Evolutionary conservation across 2,888 invertebrate species (phyloP).

Genomic region (Globia sparganii): DNA sequence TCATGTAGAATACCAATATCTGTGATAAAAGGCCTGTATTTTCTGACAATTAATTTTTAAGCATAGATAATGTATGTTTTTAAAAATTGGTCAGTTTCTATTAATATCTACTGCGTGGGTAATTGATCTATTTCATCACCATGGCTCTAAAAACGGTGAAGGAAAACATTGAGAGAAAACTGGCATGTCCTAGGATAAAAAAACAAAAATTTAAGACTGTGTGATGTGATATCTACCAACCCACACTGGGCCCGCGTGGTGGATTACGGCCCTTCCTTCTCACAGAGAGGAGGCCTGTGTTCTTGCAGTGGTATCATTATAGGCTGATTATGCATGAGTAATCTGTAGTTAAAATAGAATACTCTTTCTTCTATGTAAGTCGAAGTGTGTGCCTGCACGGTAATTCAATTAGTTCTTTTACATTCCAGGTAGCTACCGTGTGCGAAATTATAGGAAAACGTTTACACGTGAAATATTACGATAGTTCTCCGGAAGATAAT

Average conservation of each 20-base stretch:
- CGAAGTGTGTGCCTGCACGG: neutral
- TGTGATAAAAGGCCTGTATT: neutral
- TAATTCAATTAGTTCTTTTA: conserved; percentile 6
- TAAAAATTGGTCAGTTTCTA: neutral
- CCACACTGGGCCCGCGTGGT: neutral
- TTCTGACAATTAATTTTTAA: neutral
- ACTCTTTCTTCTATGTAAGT: neutral
- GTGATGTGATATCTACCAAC: neutral
- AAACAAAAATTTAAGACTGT: neutral
- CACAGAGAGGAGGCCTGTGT: neutral
- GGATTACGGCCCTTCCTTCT: neutral
- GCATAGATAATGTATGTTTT: neutral
- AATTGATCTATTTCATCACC: conserved; percentile 6
- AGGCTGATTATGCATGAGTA: conserved; percentile 3
- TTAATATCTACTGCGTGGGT: neutral
- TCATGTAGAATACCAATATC: neutral
- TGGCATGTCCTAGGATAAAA: neutral
- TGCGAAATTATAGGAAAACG: conserved; percentile 97
- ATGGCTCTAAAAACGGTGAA: neutral
- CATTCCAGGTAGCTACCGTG: conserved; percentile 94
- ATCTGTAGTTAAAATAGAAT: neutral
- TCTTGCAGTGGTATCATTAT: neutral
- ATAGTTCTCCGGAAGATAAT: conserved; percentile 94
- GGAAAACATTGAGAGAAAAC: neutral
- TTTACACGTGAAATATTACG: conserved; percentile 97